Base-by-base conservation (phyloP, 2,888 invertebrate species). In the Phengaris arion region DNA sequence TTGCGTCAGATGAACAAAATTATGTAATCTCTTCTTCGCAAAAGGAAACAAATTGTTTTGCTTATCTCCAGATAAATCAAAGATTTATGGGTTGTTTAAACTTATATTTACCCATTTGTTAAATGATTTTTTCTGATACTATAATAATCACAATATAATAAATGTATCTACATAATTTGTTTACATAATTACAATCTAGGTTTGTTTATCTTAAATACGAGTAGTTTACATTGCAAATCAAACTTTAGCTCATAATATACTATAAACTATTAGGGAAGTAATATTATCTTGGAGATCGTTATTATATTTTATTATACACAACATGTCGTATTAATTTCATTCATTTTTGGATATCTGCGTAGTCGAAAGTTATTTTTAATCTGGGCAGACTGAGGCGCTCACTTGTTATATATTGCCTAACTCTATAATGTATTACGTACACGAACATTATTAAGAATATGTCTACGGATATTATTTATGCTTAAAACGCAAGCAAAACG, bases 1-100 rank as follows among this genome's bases (percentile, higher is more conserved):
- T 64, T 64, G 64, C 64, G 64, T 64, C 64, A 64, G 64, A 64
- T 9, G 64, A 64, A 22, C 2, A 64, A 6, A 35, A 64, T 64
- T 35, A 35, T 35, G 35, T 45, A 64, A 64, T 35, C 13, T 7
- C 35, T 64, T 12, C 6, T 35, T 35, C 22, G 59, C 12, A 64
- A 13, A 64, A 64, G 35, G 35, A 45, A 64, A 64, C 64, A 45
- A 64, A 35, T 64, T 10, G 35, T 45, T 64, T 35, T 35, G 64
- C 64, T 45, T 45, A 64, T 35, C 22, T 35, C 6, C 22, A 64
- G 64, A 12, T 64, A 22, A 12, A 12, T 64, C 64, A 35, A 35
- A 45, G 64, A 45, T 35, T 22, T 22, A 22, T 22, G 22, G 22
- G 2, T 35, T 35, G 35, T 59, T 7, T 12, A 52, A 12, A 35